A percentile compares a stretch with the other conserved stretches of the same genome.
These are phyloP conservation scores for Hippocampus kuda DNA, from an alignment of 2,797 vertebrate genomes.

Conservation along the genomic window DNA sequence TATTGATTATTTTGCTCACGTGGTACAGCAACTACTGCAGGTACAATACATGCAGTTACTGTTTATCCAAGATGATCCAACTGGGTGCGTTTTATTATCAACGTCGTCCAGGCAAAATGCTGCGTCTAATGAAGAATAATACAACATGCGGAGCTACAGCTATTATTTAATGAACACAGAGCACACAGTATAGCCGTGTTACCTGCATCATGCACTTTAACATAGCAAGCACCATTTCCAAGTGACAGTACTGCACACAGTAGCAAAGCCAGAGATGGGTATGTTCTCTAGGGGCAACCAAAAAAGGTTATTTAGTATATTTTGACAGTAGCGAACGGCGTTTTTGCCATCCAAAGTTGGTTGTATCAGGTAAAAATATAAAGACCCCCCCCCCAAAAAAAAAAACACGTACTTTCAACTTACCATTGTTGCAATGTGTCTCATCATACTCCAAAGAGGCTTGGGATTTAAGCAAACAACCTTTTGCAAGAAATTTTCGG, in stretches of 20 bases:
- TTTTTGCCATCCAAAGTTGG: not conserved
- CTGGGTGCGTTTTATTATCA: not conserved
- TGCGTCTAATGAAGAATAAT: not conserved
- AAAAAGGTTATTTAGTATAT: not conserved
- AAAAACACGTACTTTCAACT: not conserved
- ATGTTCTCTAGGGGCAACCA: not conserved
- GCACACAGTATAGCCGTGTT: not conserved
- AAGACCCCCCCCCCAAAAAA: not conserved
- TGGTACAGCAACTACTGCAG: not conserved
- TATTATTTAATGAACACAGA: not conserved
- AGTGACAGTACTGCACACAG: not conserved
- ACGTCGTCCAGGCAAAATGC: not conserved
- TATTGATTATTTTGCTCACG: too few species aligned
- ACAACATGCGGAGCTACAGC: too few species aligned
- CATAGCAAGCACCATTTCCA: not conserved
- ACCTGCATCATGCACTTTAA: not conserved
- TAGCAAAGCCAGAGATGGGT: not conserved
- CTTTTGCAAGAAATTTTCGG: too few species aligned
- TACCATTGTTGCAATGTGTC: conserved; percentile 5
- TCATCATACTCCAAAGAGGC: not conserved
- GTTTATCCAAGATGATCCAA: not conserved
- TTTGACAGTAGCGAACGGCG: too few species aligned
- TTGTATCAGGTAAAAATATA: too few species aligned
- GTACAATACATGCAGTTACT: not conserved
- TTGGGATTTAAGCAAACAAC: too few species aligned